Evolutionary conservation across 2,888 invertebrate species (phyloP), one percentile per base, ranked within the genome.

Genomic region (Pseudoips prasinana): DNA sequence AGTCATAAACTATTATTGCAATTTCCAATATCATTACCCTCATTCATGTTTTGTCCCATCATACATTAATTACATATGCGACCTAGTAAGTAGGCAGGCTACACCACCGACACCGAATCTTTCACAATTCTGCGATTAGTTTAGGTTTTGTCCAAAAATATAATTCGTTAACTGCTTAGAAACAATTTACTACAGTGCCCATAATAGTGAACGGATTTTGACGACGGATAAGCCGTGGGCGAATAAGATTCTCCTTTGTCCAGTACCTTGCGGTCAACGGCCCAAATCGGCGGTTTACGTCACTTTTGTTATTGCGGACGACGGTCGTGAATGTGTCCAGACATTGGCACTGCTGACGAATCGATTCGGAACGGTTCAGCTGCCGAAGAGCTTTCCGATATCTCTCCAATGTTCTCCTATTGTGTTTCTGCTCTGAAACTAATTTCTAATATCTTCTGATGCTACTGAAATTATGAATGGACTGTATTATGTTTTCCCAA

Each of bases 291-390:
- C 55, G 58, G 65, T 73, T 73, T 68, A 63, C 75, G 73, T 74
- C 77, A 75, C 60, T 63, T 65, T n/a, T 68, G 70, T 68, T 70
- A 74, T 65, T 64, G 57, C 43, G 54, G 47, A 50, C 62, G 48
- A 57, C 37, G 46, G 56, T 60, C 68, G 65, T 63, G 67, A 70
- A 76, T 65, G 62, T 71, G 60, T 69, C 67, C 58, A 69, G 70
- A 67, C 66, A 67, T 66, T 63, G 64, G 58, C 64, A 65, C 57
- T 64, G 64, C 64, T 69, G 67, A 69, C 69, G 64, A 80, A 81
- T 77, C 67, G 72, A 80, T 79, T 79, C 54, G 69, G 63, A 57
- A 73, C 67, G 73, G 73, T 70, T 71, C 54, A 65, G 51, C 46
- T 55, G 44, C 43, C 49, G 44, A 58, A 55, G 30, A 31, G 56